Base-by-base conservation (phyloP, 2,113 vertebrate genomes). In the Nymphicus hollandicus region DNA sequence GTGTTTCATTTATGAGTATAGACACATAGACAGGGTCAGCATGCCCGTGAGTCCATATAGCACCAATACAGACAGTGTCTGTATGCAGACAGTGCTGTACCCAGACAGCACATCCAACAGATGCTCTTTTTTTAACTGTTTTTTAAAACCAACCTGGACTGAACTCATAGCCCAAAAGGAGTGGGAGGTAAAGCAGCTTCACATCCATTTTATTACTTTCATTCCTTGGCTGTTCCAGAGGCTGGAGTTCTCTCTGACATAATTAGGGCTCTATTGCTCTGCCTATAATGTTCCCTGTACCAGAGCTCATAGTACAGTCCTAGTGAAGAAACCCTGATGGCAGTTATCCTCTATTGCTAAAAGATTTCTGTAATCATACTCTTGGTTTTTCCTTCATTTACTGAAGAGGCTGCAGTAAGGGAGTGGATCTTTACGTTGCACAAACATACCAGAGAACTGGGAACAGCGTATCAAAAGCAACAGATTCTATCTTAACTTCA, bases 1-100 rank as follows among this genome's bases (percentile, higher is more conserved):
- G 27, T 6, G 65, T n/a, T 65, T 76, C 23, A 17, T 28, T 55
- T 83, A 35, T 1, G 4, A 86, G 22, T 52, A 33, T 3, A 43
- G 71, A 44, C 15, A 15, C 0, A 0, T 2, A 14, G 39, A 43
- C 15, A 11, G 0, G 3, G 74, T 39, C 52, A 69, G 66, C 11
- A 7, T 27, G 74, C 13, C 43, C 1, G 0, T 18, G 66, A 65
- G n/a, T 19, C 41, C 23, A 2, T 18, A 47, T 1, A 20, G 37
- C 71, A 56, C 29, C 1, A 2, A 7, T 15, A 43, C 14, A 80
- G 71, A 3, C 85, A 28, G 6, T 2, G 55, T 31, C 72, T 43
- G 31, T 17, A 24, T 0, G 2, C 47, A 71, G 53, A 43, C 1
- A 5, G 18, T 12, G 41, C 44, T 56, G 58, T 10, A 43, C 44